A percentile compares a stretch with the other conserved stretches of the same genome.
Conservation (phyloP, 2,797 vertebrate genomes). For the Acipenser ruthenus region DNA sequence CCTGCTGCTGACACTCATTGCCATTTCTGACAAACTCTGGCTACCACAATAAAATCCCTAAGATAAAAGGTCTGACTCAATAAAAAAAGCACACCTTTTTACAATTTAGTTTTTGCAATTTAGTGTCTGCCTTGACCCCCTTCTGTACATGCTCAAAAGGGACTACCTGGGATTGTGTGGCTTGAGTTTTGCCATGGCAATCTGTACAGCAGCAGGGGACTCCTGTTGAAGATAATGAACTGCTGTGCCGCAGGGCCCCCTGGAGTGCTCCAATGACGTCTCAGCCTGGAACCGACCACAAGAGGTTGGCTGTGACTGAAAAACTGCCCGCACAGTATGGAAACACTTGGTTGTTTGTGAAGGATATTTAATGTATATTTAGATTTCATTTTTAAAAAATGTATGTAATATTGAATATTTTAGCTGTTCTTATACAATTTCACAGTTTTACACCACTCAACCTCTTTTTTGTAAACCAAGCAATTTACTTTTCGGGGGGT, state of each 20-base stretch:
- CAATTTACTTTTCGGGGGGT: too few species aligned
- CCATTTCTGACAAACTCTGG: slow-evolving; percentile 22
- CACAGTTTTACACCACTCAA: too few species aligned
- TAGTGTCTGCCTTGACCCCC: too few species aligned
- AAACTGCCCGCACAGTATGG: slow-evolving; percentile 39
- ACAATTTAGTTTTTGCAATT: too few species aligned
- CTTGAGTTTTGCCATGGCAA: slow-evolving; percentile 30
- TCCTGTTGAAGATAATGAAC: slow-evolving; percentile 7
- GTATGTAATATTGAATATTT: too few species aligned
- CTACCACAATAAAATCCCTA: neutral
- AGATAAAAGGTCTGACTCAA: neutral
- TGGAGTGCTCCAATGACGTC: slow-evolving; percentile 57
- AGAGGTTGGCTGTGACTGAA: slow-evolving; percentile 58
- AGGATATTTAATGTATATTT: too few species aligned
- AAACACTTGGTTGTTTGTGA: slow-evolving; percentile 2
- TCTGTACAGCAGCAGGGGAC: slow-evolving; percentile 39
- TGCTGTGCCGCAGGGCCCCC: slow-evolving; percentile 38
- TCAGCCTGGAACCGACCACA: slow-evolving; percentile 51
- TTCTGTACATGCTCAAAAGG: neutral
- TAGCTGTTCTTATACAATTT: too few species aligned
- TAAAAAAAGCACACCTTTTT: too few species aligned
- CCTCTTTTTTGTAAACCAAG: too few species aligned
- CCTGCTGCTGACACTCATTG: slow-evolving; percentile 49
- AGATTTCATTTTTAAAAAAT: too few species aligned
- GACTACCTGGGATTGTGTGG: slow-evolving; percentile 13